Percentiles rank a stretch among this genome's conserved stretches.
phyloP scores from a whole-genome alignment of 2,797 vertebrate species.

The Sparus aurata region DNA sequence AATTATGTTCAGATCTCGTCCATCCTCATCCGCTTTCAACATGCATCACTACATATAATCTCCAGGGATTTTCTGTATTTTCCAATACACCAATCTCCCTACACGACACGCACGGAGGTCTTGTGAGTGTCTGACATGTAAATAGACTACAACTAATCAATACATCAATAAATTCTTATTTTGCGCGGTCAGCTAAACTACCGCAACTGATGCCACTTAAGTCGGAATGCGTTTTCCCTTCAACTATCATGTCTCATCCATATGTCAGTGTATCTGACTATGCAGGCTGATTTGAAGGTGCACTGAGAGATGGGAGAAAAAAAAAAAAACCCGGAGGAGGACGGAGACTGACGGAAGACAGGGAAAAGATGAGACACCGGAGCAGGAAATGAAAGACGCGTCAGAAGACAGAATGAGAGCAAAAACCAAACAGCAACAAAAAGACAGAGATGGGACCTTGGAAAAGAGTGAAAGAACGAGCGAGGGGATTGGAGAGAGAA shows the following conservation, averaged over 20 bases:
- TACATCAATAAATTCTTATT: slow-evolving; percentile 32
- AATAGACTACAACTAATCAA: slow-evolving; percentile 37
- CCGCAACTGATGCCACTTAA: slow-evolving; percentile 31
- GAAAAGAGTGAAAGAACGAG: slow-evolving; percentile 30
- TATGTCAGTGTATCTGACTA: slow-evolving; percentile 50
- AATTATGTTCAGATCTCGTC: no score
- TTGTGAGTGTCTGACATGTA: slow-evolving; percentile 3
- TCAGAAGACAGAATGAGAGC: slow-evolving; percentile 66
- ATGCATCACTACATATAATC: no score
- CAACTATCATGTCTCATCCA: slow-evolving; percentile 39
- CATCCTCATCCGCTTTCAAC: no score
- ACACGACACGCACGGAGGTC: neutral
- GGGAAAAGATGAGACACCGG: slow-evolving; percentile 37
- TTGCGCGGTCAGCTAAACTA: slow-evolving; percentile 23
- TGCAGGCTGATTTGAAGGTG: slow-evolving; percentile 39
- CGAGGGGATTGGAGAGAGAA: slow-evolving; percentile 49
- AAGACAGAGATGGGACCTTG: slow-evolving; percentile 34
- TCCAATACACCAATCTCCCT: neutral
- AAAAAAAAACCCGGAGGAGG: slow-evolving; percentile 29
- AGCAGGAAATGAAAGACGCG: slow-evolving; percentile 58
- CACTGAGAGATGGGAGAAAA: neutral
- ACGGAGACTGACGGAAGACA: slow-evolving; percentile 22
- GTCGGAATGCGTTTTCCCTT: slow-evolving; percentile 14
- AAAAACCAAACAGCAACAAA: slow-evolving; percentile 36
- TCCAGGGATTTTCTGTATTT: neutral